phyloP scores from a whole-genome alignment of 2,888 invertebrate genomes.

The Ormyrus rosae region DNA sequence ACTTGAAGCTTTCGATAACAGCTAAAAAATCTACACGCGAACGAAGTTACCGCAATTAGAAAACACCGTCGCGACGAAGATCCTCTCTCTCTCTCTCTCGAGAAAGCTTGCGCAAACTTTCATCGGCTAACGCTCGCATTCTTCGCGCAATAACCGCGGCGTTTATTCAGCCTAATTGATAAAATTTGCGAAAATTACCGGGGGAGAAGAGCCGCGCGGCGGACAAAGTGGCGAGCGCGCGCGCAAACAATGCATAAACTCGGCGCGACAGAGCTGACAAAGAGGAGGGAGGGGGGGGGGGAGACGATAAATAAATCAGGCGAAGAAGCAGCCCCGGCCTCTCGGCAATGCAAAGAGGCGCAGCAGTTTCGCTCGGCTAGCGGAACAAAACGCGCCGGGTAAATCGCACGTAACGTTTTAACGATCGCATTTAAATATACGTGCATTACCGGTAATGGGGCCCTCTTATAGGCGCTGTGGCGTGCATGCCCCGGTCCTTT shows the following conservation, averaged over 20 bases:
- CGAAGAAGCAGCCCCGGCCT: not conserved
- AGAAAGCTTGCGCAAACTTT: too few species aligned
- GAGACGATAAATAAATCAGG: conserved; percentile 38
- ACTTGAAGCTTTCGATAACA: too few species aligned
- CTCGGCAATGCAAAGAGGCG: not conserved
- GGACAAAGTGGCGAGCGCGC: too few species aligned
- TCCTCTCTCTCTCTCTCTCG: too few species aligned
- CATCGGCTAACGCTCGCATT: too few species aligned
- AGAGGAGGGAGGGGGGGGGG: not conserved
- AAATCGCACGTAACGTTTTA: conserved; percentile 58
- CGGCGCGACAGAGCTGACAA: not conserved
- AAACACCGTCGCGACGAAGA: too few species aligned
- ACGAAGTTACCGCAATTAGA: too few species aligned
- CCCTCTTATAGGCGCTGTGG: conserved; percentile 21
- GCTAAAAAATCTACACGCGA: too few species aligned
- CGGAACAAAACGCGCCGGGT: conserved; percentile 1
- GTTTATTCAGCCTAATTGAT: too few species aligned
- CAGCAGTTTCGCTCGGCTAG: not conserved
- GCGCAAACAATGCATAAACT: not conserved
- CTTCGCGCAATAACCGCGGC: too few species aligned
- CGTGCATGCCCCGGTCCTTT: conserved; percentile 11
- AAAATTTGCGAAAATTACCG: too few species aligned
- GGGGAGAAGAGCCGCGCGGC: too few species aligned
- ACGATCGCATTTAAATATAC: conserved; percentile 61
- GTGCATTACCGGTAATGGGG: conserved; percentile 56